These are phyloP conservation scores for Drosophila ananassae DNA, from an alignment of 1,140 invertebrate genomes.

Conservation along the genomic window DNA sequence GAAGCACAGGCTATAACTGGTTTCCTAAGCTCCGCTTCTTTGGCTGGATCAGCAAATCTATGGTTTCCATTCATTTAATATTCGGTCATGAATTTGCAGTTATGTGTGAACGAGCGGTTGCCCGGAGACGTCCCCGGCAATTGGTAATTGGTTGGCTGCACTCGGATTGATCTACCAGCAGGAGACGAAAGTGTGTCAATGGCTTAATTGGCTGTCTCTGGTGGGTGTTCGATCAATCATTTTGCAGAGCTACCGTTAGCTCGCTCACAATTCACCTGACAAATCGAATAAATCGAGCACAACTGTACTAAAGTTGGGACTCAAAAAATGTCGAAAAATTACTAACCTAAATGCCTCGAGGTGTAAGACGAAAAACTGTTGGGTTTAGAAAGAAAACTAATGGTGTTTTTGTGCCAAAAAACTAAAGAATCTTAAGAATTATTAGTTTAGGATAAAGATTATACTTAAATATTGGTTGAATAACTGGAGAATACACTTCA, in stretches of 20 bases:
- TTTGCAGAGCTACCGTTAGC: slow-evolving; percentile 36
- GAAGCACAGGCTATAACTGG: slow-evolving; percentile 46
- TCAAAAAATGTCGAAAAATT: neutral
- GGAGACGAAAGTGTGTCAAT: slow-evolving; percentile 68
- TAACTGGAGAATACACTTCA: neutral
- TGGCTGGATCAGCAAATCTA: slow-evolving; percentile 19
- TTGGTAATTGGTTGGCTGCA: slow-evolving; percentile 46
- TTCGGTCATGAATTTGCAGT: slow-evolving; percentile 77
- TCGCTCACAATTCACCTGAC: slow-evolving; percentile 19
- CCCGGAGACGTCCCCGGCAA: slow-evolving; percentile 18
- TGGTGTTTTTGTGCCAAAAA: too few species aligned
- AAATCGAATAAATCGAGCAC: slow-evolving; percentile 3
- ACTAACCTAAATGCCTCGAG: neutral
- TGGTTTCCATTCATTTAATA: slow-evolving; percentile 53
- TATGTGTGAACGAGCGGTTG: slow-evolving; percentile 62
- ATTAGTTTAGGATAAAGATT: neutral
- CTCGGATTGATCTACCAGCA: slow-evolving; percentile 20
- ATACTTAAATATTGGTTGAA: neutral
- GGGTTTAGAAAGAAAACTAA: too few species aligned
- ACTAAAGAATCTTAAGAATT: neutral
- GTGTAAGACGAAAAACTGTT: neutral
- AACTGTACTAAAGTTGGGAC: slow-evolving; percentile 7
- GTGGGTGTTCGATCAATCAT: slow-evolving; percentile 65
- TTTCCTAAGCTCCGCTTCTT: slow-evolving; percentile 27
- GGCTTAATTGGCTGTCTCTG: slow-evolving; percentile 63